These are phyloP conservation scores for Streptopelia turtur DNA, from an alignment of 2,797 vertebrate genomes.

Conservation along the genomic window DNA sequence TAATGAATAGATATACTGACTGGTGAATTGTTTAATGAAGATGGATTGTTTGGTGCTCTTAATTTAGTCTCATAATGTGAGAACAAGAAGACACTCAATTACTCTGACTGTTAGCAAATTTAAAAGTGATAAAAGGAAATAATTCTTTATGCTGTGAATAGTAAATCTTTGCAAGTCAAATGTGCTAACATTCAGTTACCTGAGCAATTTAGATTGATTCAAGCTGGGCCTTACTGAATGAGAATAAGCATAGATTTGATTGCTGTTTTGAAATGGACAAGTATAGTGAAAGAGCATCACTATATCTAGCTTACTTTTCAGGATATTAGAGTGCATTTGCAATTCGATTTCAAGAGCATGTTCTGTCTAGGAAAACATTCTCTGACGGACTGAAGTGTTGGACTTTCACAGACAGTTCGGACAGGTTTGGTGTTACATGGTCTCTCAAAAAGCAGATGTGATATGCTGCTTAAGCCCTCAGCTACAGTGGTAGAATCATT, in stretches of 20 bases:
- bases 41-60: constrained; percentile 41
- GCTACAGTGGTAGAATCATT: neutral
- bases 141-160: constrained; percentile 29
- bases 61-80: constrained; percentile 53
- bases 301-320: neutral
- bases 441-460: neutral
- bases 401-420: neutral
- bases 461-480: neutral
- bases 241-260: neutral
- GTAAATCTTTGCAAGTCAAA: neutral
- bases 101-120: constrained; percentile 37
- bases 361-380: neutral
- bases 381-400: neutral
- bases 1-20: neutral
- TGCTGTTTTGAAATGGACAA: neutral
- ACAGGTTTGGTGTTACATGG: neutral
- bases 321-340: neutral
- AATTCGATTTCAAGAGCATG: neutral
- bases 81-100: constrained; percentile 55
- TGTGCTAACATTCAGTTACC: neutral
- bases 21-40: constrained; percentile 57
- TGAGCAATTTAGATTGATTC: neutral
- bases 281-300: neutral
- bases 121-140: constrained; percentile 52
- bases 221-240: neutral